phyloP scores from a whole-genome alignment of 2,888 invertebrate genomes.

The Leistus spinibarbis region DNA sequence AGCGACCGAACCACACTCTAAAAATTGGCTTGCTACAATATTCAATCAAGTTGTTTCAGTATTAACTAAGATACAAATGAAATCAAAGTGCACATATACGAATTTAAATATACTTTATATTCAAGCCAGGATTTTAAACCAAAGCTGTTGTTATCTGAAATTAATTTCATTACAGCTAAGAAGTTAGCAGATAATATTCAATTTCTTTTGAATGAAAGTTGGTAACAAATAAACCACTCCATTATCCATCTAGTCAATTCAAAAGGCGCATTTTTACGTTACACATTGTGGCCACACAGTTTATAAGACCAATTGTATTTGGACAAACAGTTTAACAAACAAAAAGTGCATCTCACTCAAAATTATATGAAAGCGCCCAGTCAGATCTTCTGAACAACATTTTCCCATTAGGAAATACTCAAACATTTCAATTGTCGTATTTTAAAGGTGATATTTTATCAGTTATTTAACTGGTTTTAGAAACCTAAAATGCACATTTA shows the following conservation, averaged over 20 bases:
- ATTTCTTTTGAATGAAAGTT: not conserved
- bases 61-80: not conserved
- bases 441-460: too few species aligned
- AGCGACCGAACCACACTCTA: not conserved
- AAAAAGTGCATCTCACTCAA: conserved; percentile 1
- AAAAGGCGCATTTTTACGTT: not conserved
- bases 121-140: too few species aligned
- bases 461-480: too few species aligned
- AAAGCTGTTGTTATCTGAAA: not conserved
- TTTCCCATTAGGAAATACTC: not conserved
- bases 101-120: too few species aligned
- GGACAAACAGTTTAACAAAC: not conserved
- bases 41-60: not conserved
- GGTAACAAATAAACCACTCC: not conserved
- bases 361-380: not conserved
- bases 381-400: not conserved
- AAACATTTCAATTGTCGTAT: too few species aligned
- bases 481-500: too few species aligned
- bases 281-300: not conserved
- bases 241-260: not conserved
- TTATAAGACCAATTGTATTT: not conserved
- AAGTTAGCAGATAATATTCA: not conserved
- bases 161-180: not conserved
- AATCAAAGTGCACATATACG: not conserved
- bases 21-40: not conserved